Percentiles rank a stretch among this genome's conserved stretches.
Evolutionary conservation across 2,888 invertebrate species (phyloP).

Genomic region (Punctoribates punctum): DNA sequence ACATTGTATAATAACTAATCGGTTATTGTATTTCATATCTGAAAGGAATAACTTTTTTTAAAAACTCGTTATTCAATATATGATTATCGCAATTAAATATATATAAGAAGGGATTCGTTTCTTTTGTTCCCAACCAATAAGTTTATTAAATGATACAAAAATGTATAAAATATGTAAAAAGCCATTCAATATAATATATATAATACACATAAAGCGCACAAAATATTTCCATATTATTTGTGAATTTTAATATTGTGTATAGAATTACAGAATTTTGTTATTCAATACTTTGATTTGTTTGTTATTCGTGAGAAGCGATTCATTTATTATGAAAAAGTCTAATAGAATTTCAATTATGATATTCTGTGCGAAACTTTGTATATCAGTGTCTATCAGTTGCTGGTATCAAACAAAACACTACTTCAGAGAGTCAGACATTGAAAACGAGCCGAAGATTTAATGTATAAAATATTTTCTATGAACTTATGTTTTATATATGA

Average conservation of each 20-base stretch:
- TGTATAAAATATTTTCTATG: no score
- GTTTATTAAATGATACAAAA: background rate
- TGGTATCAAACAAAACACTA: no score
- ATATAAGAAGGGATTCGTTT: no score
- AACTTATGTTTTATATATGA: no score
- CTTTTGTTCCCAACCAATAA: background rate
- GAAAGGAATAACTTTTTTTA: background rate
- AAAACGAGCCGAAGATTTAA: no score
- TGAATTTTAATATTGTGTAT: background rate
- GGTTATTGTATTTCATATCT: conserved; percentile 21
- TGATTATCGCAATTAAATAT: no score
- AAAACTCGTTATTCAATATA: conserved; percentile 9
- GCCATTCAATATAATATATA: background rate
- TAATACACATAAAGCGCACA: background rate
- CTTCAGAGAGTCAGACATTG: no score
- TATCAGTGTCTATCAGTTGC: no score
- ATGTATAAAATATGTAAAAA: background rate
- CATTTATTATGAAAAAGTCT: no score
- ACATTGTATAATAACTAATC: background rate
- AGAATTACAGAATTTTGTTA: conserved; percentile 4
- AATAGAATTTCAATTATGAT: background rate
- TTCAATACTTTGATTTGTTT: conserved; percentile 8
- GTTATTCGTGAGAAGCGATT: background rate
- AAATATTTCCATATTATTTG: background rate
- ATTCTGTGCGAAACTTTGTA: no score